These are phyloP conservation scores for Prionailurus bengalensis DNA, from an alignment of 2,113 vertebrate species.

Conservation along the genomic window DNA sequence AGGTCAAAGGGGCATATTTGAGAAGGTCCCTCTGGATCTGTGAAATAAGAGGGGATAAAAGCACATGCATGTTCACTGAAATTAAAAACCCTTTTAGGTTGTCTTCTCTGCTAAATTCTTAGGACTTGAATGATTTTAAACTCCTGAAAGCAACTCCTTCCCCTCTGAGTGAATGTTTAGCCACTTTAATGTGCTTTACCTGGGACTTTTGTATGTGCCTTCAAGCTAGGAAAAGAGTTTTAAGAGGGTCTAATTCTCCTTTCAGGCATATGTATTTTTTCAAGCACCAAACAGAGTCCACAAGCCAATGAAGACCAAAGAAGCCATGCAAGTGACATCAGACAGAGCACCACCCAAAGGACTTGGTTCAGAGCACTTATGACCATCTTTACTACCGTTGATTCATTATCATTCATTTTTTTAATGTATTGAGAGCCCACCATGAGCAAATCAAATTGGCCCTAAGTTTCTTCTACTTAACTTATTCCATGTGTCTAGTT, in stretches of 20 bases:
- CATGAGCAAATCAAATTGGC: neutral
- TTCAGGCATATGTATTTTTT: neutral
- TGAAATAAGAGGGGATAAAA: slow-evolving; percentile 66
- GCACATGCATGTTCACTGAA: slow-evolving; percentile 13
- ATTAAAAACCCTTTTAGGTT: slow-evolving; percentile 53
- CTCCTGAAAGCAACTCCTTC: slow-evolving; percentile 27
- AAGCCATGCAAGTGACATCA: neutral
- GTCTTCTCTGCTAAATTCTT: slow-evolving; percentile 53
- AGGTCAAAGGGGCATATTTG: slow-evolving; percentile 73
- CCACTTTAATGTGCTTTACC: slow-evolving; percentile 30
- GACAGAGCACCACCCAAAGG: neutral
- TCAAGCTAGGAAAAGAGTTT: slow-evolving; percentile 37
- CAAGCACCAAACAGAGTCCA: neutral
- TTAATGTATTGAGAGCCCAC: neutral
- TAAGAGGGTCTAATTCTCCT: neutral
- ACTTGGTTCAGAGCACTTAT: neutral
- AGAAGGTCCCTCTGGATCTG: slow-evolving; percentile 61
- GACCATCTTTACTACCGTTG: neutral
- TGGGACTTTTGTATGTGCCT: neutral
- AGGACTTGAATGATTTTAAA: slow-evolving; percentile 40
- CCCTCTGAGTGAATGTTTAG: slow-evolving; percentile 6
- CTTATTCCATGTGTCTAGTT: neutral
- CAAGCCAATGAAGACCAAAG: neutral
- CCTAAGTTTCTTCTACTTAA: slow-evolving; percentile 25
- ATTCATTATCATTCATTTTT: neutral